Evolutionary conservation across 2,888 invertebrate genomes (phyloP).

Genomic region (Homarus gammarus): DNA sequence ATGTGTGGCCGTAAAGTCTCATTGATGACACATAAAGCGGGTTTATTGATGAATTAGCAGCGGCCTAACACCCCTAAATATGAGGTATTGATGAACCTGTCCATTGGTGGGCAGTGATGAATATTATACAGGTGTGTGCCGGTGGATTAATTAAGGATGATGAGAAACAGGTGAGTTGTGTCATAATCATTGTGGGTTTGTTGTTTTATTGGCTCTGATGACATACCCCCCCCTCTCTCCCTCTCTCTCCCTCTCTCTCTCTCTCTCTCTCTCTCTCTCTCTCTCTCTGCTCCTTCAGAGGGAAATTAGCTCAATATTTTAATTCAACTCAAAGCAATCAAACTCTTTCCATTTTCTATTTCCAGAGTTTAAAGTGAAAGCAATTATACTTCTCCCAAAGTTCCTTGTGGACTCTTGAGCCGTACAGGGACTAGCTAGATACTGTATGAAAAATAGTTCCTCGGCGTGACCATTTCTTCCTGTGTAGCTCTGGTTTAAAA

Average conservation of each 20-base stretch:
- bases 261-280: not conserved
- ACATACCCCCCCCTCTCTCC: not conserved
- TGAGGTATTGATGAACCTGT: too few relatives aligned
- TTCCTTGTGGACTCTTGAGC: not conserved
- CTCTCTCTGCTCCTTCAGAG: not conserved
- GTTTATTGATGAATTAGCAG: too few relatives aligned
- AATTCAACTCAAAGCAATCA: not conserved
- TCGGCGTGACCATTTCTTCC: too few relatives aligned
- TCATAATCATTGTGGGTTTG: too few relatives aligned
- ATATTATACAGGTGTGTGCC: too few relatives aligned
- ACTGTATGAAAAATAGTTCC: too few relatives aligned
- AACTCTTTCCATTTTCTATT: constrained; percentile 4
- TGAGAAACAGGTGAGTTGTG: too few relatives aligned
- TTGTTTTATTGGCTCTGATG: not conserved
- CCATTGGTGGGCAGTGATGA: too few relatives aligned
- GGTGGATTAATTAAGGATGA: too few relatives aligned
- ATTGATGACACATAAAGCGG: not conserved
- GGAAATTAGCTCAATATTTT: not conserved
- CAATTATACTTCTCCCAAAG: not conserved
- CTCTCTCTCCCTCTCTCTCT: not conserved
- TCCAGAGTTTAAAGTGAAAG: not conserved
- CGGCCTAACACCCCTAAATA: too few relatives aligned
- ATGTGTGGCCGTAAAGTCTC: not conserved
- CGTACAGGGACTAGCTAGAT: not conserved
- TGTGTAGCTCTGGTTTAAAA: too few relatives aligned